Percentiles rank a stretch among this genome's conserved stretches.
These are phyloP conservation scores for Artemia franciscana DNA, from an alignment of 1,140 invertebrate species.

Conservation along the genomic window DNA sequence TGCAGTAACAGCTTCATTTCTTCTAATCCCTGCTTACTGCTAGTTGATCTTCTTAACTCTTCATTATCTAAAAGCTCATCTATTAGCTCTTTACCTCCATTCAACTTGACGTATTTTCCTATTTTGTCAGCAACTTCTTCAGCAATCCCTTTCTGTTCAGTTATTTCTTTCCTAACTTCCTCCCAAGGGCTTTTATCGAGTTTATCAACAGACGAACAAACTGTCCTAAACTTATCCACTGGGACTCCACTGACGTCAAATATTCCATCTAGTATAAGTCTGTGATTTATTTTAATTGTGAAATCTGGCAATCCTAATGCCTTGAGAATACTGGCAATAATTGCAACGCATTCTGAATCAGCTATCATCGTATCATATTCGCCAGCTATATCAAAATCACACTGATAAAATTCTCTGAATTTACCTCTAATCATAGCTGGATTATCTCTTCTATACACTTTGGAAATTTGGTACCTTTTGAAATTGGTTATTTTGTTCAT, in stretches of 20 bases:
- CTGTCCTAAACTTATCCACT: constrained; percentile 59
- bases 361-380: constrained; percentile 87
- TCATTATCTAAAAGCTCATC: constrained; percentile 29
- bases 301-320: constrained; percentile 62
- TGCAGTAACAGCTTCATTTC: constrained; percentile 63
- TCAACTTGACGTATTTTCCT: constrained; percentile 60
- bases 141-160: constrained; percentile 70
- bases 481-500: constrained; percentile 90
- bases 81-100: constrained; percentile 49
- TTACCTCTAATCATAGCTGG: constrained; percentile 86
- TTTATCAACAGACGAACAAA: constrained; percentile 98
- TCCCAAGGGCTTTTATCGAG: constrained; percentile 83
- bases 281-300: constrained; percentile 84
- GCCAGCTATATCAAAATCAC: constrained; percentile 99
- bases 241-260: constrained; percentile 88
- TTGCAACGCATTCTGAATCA: constrained; percentile 84
- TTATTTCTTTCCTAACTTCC: constrained; percentile 84
- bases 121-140: constrained; percentile 62
- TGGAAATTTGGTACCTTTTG: constrained; percentile 81
- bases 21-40: constrained; percentile 25
- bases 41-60: constrained; percentile 7
- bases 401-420: constrained; percentile 97
- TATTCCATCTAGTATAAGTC: constrained; percentile 80
- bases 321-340: constrained; percentile 69
- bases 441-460: constrained; percentile 93